A percentile compares a stretch with the other conserved stretches of the same genome.
phyloP scores from a whole-genome alignment of 1,140 invertebrate genomes.

The Drosophila grimshawi region DNA sequence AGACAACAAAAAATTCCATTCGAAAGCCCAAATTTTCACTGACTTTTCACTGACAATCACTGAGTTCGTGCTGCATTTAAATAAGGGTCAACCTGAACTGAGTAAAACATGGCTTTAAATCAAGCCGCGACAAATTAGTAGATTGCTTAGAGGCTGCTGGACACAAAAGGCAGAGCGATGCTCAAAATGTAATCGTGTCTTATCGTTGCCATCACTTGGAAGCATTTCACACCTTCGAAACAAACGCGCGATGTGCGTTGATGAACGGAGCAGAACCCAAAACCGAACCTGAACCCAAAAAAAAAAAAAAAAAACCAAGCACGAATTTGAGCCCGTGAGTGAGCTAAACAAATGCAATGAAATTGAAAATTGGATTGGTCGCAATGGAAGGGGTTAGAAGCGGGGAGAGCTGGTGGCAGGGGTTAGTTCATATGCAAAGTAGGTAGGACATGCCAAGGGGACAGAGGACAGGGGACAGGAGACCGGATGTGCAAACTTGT shows the following conservation, averaged over 20 bases:
- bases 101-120: conserved; percentile 6
- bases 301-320: not conserved
- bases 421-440: conserved; percentile 39
- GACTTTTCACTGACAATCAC: too few species aligned
- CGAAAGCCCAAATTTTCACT: too few species aligned
- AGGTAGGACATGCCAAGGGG: conserved; percentile 39
- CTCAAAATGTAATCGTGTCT: conserved; percentile 30
- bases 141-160: not conserved
- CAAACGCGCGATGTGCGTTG: conserved; percentile 9
- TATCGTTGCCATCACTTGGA: conserved; percentile 49
- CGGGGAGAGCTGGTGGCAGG: not conserved
- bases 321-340: not conserved
- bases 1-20: too few species aligned
- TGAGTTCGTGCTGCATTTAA: too few species aligned
- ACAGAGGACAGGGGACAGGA: conserved; percentile 50
- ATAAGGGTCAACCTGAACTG: too few species aligned
- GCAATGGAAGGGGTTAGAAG: conserved; percentile 5
- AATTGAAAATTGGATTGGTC: conserved; percentile 71
- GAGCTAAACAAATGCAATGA: conserved; percentile 44
- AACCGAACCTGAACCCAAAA: conserved; percentile 9
- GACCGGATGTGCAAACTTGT: conserved; percentile 64
- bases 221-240: conserved; percentile 57
- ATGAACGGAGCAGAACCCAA: conserved; percentile 4
- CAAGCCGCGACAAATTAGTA: conserved; percentile 49
- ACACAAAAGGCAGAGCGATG: conserved; percentile 6